phyloP scores from a whole-genome alignment of 2,888 invertebrate genomes.

The Dexiosoma caninum region DNA sequence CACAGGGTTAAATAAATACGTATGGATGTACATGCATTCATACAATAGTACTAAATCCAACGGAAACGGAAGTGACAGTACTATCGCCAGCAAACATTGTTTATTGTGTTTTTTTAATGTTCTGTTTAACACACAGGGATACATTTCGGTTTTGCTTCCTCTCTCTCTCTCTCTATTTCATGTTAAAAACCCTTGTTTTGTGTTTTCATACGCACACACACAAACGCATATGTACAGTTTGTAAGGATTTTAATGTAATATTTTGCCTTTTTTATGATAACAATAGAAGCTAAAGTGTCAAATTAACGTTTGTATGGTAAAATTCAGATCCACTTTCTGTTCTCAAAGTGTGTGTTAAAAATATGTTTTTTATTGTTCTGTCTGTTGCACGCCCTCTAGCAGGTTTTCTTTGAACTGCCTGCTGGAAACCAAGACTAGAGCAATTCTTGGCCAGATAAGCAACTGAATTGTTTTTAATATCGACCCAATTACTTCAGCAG shows the following conservation, averaged over 20 bases:
- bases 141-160: neutral
- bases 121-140: neutral
- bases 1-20: slow-evolving; percentile 3
- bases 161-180: neutral
- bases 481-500: neutral
- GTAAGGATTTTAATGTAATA: slow-evolving; percentile 14
- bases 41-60: slow-evolving; percentile 42
- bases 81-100: slow-evolving; percentile 56
- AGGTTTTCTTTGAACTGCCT: neutral
- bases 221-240: neutral
- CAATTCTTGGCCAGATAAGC: neutral
- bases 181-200: neutral
- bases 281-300: slow-evolving; percentile 34
- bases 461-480: neutral
- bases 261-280: slow-evolving; percentile 21
- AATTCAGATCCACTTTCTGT: neutral
- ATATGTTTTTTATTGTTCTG: slow-evolving; percentile 10
- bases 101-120: slow-evolving; percentile 18
- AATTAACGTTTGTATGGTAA: slow-evolving; percentile 28
- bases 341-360: neutral
- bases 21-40: neutral
- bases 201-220: neutral
- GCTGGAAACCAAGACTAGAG: neutral
- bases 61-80: slow-evolving; percentile 62
- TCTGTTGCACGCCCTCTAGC: neutral